Percentiles rank a stretch among this genome's conserved stretches.
phyloP scores from a whole-genome alignment of 2,888 invertebrate species.

The Limnephilus lunatus region DNA sequence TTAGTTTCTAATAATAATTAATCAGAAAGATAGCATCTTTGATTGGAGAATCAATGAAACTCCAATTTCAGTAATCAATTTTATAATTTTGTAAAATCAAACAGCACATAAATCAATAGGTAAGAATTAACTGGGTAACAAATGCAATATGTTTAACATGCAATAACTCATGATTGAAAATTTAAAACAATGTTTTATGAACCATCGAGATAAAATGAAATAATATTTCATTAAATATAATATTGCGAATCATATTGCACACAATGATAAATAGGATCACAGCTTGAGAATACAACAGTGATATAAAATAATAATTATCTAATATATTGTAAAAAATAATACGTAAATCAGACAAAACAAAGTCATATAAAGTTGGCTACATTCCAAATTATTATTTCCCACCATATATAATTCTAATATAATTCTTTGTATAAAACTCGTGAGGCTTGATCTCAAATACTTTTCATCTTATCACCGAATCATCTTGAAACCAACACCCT shows the following conservation, averaged over 20 bases:
- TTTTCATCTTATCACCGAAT: not conserved
- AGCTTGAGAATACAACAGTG: slow-evolving; percentile 3
- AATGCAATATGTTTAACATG: not conserved
- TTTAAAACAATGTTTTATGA: not conserved
- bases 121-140: slow-evolving; percentile 9
- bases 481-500: slow-evolving; percentile 49
- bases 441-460: not conserved
- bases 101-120: slow-evolving; percentile 1
- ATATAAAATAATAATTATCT: not conserved
- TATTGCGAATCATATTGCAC: slow-evolving; percentile 5
- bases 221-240: slow-evolving; percentile 8
- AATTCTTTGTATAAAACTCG: not conserved
- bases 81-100: slow-evolving; percentile 17
- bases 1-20: not conserved
- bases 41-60: not conserved
- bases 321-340: not conserved
- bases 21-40: not conserved
- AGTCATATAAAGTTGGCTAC: not conserved
- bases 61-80: not conserved
- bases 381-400: not conserved
- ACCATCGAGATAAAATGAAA: not conserved
- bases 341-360: not conserved
- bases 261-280: not conserved
- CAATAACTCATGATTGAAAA: not conserved
- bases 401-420: not conserved